Percentiles rank a stretch among this genome's conserved stretches.
Conservation (phyloP, 2,113 vertebrate species). For the Vidua chalybeata region DNA sequence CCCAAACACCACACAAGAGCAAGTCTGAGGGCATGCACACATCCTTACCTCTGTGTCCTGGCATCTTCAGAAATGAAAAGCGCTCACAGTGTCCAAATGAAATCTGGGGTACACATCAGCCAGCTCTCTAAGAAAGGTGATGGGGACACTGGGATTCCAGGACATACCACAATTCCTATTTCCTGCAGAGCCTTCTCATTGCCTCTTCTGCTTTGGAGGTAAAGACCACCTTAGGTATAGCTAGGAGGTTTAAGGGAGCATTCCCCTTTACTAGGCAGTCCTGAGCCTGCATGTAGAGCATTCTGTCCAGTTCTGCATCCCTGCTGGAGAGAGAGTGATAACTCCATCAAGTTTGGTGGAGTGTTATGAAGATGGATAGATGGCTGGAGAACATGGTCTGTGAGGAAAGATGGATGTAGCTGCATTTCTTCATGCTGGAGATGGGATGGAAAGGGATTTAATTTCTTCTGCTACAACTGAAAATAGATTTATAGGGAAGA, state of each 20-base stretch:
- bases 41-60: not conserved
- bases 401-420: not conserved
- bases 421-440: not conserved
- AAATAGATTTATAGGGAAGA: not conserved
- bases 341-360: not conserved
- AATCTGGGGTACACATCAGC: not conserved
- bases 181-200: not conserved
- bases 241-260: not conserved
- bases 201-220: not conserved
- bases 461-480: not conserved
- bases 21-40: accelerated
- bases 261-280: not conserved
- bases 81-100: not conserved
- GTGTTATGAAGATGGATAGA: not conserved
- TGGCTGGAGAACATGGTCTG: not conserved
- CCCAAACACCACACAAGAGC: not conserved
- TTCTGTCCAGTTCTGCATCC: not conserved
- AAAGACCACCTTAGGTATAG: not conserved
- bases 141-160: not conserved
- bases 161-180: accelerated
- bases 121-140: not conserved
- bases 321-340: not conserved
- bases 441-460: not conserved
- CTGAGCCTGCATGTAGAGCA: not conserved
- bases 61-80: not conserved